Base-by-base conservation (phyloP, 2,888 invertebrate species). In the Cephus pulcher region DNA sequence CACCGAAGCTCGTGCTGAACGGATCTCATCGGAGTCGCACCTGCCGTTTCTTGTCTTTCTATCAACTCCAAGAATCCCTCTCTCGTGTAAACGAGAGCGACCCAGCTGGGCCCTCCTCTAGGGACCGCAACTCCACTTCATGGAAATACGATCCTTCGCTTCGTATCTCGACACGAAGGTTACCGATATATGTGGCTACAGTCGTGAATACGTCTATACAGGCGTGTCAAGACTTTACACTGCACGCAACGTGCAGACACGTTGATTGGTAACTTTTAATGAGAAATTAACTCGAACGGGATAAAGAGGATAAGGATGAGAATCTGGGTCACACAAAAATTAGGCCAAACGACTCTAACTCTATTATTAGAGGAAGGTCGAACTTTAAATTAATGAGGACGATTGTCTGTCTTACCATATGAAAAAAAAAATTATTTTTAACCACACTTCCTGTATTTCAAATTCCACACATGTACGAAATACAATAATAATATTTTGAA, bases 21-120 rank as follows among this genome's bases (percentile, higher is more conserved):
- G 56, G 56, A 56, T 56, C 56, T 56, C 56, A 23, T 23, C 23
- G 40, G 40, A 56, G 78, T 73, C 37, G 76, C 82, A 82, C 80
- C 82, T 82, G 81, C 82, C 79, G 80, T 79, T 81, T 82, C 75
- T 80, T 76, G 56, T 56, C 71, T 71, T 80, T 73, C 35, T 75
- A 73, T 68, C 69, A 68, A 71, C 71, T 71, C 71, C 71, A 9
- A 71, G 71, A 71, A 71, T 32, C 32, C 34, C 34, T 34, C 32
- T 71, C 71, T 71, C 71, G 56, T 56, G 56, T 56, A 56, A 56
- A 56, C 56, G 56, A 56, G 56, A 56, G 56, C 56, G 56, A 0
- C 23, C 23, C 56, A 56, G 56, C 56, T 56, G 56, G 23, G 23
- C 23, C 56, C 56, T 56, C 23, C 56, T 23, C 56, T 56, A 56